Evolutionary conservation across 2,113 vertebrate genomes (phyloP).

Genomic region (Octodon degus): DNA sequence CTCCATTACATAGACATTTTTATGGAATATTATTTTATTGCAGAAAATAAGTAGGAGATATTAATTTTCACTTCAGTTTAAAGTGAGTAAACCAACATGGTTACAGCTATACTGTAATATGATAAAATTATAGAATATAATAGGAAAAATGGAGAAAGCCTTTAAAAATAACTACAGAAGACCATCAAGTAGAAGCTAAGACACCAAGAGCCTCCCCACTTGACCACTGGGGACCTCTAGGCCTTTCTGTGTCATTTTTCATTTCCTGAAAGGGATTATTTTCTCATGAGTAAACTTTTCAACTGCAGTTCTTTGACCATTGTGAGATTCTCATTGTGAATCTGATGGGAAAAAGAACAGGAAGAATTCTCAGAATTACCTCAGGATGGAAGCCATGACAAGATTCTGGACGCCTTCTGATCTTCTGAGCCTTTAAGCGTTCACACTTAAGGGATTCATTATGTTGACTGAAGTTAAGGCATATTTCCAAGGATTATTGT

Average conservation of each 20-base stretch:
- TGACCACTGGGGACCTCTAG: no score
- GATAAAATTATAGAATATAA: neutral
- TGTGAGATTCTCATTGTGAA: neutral
- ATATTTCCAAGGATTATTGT: slow-evolving; percentile 35
- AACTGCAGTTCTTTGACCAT: neutral
- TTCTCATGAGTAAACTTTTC: neutral
- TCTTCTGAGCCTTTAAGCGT: slow-evolving; percentile 97
- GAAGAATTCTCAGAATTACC: slow-evolving; percentile 83
- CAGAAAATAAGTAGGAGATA: neutral
- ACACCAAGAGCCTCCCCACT: neutral
- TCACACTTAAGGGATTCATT: slow-evolving; percentile 99
- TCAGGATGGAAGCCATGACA: slow-evolving; percentile 98
- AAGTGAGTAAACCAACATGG: neutral
- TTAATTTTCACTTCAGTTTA: slow-evolving; percentile 10
- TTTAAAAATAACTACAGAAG: neutral
- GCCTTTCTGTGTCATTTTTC: neutral
- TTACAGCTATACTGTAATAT: neutral
- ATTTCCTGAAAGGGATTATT: neutral
- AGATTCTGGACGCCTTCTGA: slow-evolving; percentile 96
- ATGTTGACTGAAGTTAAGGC: slow-evolving; percentile 96
- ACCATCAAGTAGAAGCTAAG: neutral
- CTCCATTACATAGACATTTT: neutral
- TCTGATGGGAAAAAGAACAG: neutral
- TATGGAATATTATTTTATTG: neutral
- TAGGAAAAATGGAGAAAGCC: neutral